These are phyloP conservation scores for Thinocorus orbignyianus DNA, from an alignment of 2,113 vertebrate species.

Conservation along the genomic window DNA sequence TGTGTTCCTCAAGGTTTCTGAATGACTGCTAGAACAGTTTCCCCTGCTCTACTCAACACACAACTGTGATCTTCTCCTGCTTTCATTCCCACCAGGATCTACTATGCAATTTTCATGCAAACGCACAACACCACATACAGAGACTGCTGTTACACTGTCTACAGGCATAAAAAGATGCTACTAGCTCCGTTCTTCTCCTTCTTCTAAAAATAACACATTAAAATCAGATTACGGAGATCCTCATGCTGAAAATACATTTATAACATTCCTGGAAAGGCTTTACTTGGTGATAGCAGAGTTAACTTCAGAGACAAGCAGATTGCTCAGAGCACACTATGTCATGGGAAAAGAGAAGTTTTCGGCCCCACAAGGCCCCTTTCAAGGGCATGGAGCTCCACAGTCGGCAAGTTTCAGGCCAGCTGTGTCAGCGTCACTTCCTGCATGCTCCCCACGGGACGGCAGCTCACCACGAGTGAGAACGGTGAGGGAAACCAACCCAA, in stretches of 20 bases:
- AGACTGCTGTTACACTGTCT: background rate
- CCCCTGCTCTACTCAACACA: background rate
- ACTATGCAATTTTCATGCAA: background rate
- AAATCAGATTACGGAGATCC: background rate
- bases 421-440: constrained; percentile 13
- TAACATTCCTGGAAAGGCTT: background rate
- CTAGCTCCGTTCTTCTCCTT: background rate
- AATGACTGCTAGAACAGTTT: background rate
- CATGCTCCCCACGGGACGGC: background rate
- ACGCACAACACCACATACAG: background rate
- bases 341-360: background rate
- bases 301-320: background rate
- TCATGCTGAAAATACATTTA: background rate
- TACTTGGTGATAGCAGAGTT: background rate
- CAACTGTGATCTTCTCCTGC: background rate
- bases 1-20: background rate
- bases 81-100: background rate
- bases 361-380: background rate
- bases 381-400: background rate
- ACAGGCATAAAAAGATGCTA: background rate
- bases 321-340: background rate
- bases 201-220: background rate
- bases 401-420: background rate
- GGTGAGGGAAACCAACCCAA: background rate
- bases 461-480: background rate